phyloP scores from a whole-genome alignment of 2,888 invertebrate genomes.

The Andrena hattorfiana region DNA sequence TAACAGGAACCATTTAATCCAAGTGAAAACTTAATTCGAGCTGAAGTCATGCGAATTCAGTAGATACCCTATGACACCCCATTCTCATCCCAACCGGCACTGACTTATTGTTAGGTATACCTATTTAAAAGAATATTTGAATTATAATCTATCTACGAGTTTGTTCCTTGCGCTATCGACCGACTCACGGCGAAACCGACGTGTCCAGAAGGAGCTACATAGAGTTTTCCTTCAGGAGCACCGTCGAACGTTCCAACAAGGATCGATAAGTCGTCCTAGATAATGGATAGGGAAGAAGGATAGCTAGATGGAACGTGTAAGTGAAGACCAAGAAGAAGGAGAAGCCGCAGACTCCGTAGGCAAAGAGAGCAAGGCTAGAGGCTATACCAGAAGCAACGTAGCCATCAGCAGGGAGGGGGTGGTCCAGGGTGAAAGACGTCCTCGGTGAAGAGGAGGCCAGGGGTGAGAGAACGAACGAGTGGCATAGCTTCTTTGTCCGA shows the following conservation, averaged over 20 bases:
- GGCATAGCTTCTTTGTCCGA: constrained; percentile 80
- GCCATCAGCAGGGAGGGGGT: constrained; percentile 11
- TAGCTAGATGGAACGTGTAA: neutral
- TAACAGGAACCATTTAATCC: no score
- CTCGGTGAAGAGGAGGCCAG: constrained; percentile 35
- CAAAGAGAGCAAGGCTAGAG: constrained; percentile 2
- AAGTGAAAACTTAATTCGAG: no score
- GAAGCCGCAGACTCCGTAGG: neutral
- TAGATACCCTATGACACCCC: no score
- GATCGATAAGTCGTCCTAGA: constrained; percentile 43
- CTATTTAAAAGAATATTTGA: no score
- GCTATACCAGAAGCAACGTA: neutral
- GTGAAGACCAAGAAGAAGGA: neutral
- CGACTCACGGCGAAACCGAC: neutral
- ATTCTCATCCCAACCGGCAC: no score
- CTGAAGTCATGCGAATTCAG: no score
- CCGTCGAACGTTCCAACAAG: constrained; percentile 20
- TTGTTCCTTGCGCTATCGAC: neutral
- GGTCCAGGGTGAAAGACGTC: constrained; percentile 60
- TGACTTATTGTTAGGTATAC: no score
- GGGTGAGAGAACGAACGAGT: constrained; percentile 62
- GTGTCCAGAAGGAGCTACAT: neutral
- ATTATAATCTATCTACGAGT: no score
- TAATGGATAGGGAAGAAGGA: constrained; percentile 26
- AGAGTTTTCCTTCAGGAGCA: constrained; percentile 24